Conservation (phyloP, 1,140 invertebrate species). For the Oncopeltus fasciatus region DNA sequence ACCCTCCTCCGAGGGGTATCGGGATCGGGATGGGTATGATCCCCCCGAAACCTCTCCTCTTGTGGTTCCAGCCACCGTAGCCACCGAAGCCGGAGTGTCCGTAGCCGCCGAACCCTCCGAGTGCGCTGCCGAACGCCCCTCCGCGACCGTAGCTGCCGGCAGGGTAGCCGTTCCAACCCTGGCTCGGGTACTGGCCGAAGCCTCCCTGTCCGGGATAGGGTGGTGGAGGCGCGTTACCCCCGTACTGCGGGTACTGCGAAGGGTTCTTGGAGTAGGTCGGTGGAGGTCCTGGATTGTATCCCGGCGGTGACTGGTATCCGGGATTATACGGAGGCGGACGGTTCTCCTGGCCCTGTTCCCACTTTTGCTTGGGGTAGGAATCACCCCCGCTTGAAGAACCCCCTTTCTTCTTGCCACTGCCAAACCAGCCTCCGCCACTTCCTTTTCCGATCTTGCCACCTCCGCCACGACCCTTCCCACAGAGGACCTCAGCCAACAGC, state of each 20-base stretch:
- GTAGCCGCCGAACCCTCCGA: neutral
- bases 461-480: neutral
- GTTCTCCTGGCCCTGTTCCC: neutral
- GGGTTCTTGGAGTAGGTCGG: neutral
- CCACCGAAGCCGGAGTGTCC: neutral
- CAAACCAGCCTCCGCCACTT: neutral
- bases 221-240: neutral
- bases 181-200: neutral
- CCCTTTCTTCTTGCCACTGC: neutral
- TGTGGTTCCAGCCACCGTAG: neutral
- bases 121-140: neutral
- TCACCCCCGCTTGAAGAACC: neutral
- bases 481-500: neutral
- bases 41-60: neutral
- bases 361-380: neutral
- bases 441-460: neutral
- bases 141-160: neutral
- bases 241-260: neutral
- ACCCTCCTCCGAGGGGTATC: neutral
- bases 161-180: neutral
- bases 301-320: neutral
- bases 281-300: neutral
- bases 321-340: neutral
- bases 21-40: neutral
- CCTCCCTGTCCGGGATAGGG: neutral